Evolutionary conservation across 2,113 vertebrate genomes (phyloP), one percentile per base, ranked within the genome.

Genomic region (Platycercus adscitus): DNA sequence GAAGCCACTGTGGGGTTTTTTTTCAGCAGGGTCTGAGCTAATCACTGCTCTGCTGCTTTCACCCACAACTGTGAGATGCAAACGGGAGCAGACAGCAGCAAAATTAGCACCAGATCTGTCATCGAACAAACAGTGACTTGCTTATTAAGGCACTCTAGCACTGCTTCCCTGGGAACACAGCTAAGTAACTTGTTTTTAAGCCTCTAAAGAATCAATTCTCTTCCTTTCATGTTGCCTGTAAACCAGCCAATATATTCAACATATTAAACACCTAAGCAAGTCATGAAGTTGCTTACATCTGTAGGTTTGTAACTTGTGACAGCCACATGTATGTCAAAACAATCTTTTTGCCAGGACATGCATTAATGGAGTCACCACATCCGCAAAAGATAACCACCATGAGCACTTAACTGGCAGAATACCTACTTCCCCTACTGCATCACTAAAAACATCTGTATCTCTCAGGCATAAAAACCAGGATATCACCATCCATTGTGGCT

Each of bases 101-200:
- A 96, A 97, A 93, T 95, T 91, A 97, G 86, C 75, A 95, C 73
- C 89, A 69, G 84, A 58, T 93, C 70, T 94, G 94, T 91, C 91
- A 94, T 64, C 0, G 52, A 98, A 77, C 58, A 85, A 93, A 95
- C 65, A 94, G 25, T 17, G 68, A 77, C 76, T 93, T 61, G 82
- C 85, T 94, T 87, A 83, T 87, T 92, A 91, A 94, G 64, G 26
- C 35, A 44, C 49, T 71, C 82, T 13, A 81, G 76, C 58, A 46
- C 46, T 58, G 75, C 65, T 95, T 95, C 80, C 13, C 73, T 3
- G 9, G 75, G 56, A 94, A 83, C 70, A 82, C 73, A 78, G 90
- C 63, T 90, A 65, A 83, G 53, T 29, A 78, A 91, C 85, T 90
- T 85, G 76, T 17, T 94, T 90, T 78, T 89, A 81, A 95, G 80